Evolutionary conservation across 2,113 vertebrate species (phyloP), one percentile per base, ranked within the genome.

Genomic region (Mastomys coucha): DNA sequence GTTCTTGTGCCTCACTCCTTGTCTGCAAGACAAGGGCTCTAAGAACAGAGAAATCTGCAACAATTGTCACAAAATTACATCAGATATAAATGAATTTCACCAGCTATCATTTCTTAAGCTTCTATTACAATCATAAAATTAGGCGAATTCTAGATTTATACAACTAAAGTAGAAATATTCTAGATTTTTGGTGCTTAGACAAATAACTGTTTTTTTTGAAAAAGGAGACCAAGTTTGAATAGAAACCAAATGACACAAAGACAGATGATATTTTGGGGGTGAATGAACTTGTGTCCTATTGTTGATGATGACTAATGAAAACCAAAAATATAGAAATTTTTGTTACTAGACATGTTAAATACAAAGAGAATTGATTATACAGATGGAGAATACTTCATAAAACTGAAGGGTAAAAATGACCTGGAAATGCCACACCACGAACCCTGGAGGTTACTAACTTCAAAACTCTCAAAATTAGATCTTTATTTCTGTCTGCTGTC

Each of bases 331-430:
- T 42, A 88, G 22, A 31, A 51, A 67, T 69, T 63, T 90, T 76
- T 89, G 49, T 42, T 94, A 53, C 26, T 92, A 7, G 2, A 60
- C 36, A 89, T 17, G 26, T 84, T 88, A 93, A 84, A 9, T 82
- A 84, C 91, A 96, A 95, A 65, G 22, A 84, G 11, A 90, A 77
- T 80, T 84, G 82, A 60, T 72, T 85, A 67, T 17, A 51, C 11
- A 88, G 51, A 82, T 63, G 39, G 31, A 82, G 65, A 78, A 91
- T 81, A 33, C 9, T 91, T 92, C 31, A 42, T 81, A 51, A 93
- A 96, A 92, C 22, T 13, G 51, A 94, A 85, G n/a, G 76, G 10
- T 16, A 96, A 89, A 77, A 93, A 76, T 81, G 9, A 80, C 16
- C 63, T 86, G 31, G 19, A 51, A 85, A 49, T 69, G 28, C 42